Conservation (phyloP, 2,888 invertebrate species). For the Panzeria rudis region DNA sequence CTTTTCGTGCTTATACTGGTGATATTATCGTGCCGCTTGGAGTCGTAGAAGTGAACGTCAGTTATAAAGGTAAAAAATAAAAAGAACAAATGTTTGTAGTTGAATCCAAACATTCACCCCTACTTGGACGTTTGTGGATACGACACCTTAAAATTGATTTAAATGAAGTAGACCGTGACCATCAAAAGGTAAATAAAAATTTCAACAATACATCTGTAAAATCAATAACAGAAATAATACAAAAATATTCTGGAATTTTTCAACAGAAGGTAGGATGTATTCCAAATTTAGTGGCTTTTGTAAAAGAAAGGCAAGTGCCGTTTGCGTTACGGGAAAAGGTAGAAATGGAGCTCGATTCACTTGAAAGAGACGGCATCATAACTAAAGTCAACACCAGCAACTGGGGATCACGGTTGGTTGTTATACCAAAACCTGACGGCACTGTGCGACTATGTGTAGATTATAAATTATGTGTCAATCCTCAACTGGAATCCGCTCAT, state of each 20-base stretch:
- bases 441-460: background rate
- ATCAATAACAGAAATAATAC: background rate
- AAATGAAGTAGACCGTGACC: background rate
- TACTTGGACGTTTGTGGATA: conserved; percentile 14
- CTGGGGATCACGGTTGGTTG: background rate
- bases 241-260: background rate
- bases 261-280: background rate
- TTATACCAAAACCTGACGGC: background rate
- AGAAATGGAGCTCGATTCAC: too few relatives aligned
- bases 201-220: background rate
- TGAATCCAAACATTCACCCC: background rate
- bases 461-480: background rate
- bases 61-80: conserved; percentile 18
- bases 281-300: conserved; percentile 8
- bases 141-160: background rate
- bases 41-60: conserved; percentile 10
- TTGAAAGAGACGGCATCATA: conserved; percentile 36
- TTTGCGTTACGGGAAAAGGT: conserved; percentile 12
- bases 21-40: conserved; percentile 11
- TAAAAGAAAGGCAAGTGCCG: conserved; percentile 37
- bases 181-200: background rate
- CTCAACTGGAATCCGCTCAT: background rate
- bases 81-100: conserved; percentile 36
- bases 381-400: conserved; percentile 51
- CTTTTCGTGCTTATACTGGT: conserved; percentile 34